These are phyloP conservation scores for Turdus rufiventris DNA, from an alignment of 2,113 vertebrate species.

Conservation along the genomic window DNA sequence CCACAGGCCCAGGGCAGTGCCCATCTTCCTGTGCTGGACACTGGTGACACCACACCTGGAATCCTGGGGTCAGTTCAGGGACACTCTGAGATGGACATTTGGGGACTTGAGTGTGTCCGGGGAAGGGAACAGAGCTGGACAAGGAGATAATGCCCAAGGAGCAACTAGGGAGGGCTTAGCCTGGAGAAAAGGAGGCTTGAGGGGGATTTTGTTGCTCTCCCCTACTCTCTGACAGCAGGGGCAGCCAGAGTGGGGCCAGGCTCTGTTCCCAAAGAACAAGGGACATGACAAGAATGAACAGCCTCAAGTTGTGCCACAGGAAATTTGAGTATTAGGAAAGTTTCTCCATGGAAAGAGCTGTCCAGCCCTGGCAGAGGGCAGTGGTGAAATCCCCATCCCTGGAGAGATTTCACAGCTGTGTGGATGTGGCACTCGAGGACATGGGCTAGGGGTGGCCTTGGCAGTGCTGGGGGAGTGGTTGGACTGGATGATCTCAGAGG, in stretches of 20 bases:
- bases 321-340: not conserved
- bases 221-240: not conserved
- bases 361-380: not conserved
- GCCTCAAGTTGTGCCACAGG: not conserved
- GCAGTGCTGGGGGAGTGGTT: not conserved
- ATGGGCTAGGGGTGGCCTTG: not conserved
- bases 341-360: not conserved
- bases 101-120: not conserved
- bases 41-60: not conserved
- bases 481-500: not conserved
- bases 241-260: rapidly evolving
- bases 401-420: not conserved
- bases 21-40: not conserved
- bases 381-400: not conserved
- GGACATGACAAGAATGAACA: not conserved
- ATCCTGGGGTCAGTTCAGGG: not conserved
- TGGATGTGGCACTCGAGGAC: not conserved
- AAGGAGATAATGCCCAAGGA: not conserved
- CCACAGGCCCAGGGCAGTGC: not conserved
- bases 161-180: not conserved
- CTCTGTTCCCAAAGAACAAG: not conserved
- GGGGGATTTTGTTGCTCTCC: rapidly evolving
- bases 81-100: rapidly evolving
- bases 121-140: not conserved
- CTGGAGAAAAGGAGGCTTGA: not conserved